Base-by-base conservation (phyloP, 2,888 invertebrate species). In the Teleogryllus oceanicus region DNA sequence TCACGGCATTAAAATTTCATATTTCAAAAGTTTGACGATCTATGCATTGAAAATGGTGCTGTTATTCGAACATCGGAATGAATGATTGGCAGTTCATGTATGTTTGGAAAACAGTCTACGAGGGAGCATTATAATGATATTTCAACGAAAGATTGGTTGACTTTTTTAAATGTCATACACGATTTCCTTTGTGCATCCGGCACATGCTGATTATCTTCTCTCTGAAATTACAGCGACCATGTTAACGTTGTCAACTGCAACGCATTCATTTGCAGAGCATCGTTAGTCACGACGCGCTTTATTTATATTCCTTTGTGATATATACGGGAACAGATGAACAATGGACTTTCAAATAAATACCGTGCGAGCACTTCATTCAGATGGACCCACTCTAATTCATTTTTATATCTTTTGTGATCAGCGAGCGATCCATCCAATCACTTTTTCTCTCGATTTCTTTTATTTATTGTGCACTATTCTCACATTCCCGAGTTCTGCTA, bases 291-390 rank as follows among this genome's bases (percentile, higher is more conserved):
- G 62, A 12, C 62, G 62, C 62, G 16, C 4, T n/a, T 62, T 62
- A n/a, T 62, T 62, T 62, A 62, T n/a, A n/a, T 18, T 13, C 62
- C 62, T 62, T 62, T 62, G n/a, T 62, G 62, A 62, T 62, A n/a
- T 62, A 62, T 62, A 62, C 62, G 62, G 62, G 62, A 62, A 62
- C 62, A 62, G 62, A 62, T 62, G 37, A 62, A 62, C 62, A 62
- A 62, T 62, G n/a, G 62, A 62, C 16, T 12, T 16, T 18, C n/a
- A n/a, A 62, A 62, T 62, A 62, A 62, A 62, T n/a, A 18, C 62
- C 62, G n/a, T 13, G 62, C 62, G 13, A n/a, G 62, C n/a, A 62
- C 62, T 62, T 62, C n/a, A 62, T 62, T 62, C 62, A 8, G 62
- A 62, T 62, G n/a, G 62, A 5, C 62, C 62, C n/a, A n/a, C 62